Conservation (phyloP, 2,113 vertebrate genomes). For the Tauraco erythrolophus region DNA sequence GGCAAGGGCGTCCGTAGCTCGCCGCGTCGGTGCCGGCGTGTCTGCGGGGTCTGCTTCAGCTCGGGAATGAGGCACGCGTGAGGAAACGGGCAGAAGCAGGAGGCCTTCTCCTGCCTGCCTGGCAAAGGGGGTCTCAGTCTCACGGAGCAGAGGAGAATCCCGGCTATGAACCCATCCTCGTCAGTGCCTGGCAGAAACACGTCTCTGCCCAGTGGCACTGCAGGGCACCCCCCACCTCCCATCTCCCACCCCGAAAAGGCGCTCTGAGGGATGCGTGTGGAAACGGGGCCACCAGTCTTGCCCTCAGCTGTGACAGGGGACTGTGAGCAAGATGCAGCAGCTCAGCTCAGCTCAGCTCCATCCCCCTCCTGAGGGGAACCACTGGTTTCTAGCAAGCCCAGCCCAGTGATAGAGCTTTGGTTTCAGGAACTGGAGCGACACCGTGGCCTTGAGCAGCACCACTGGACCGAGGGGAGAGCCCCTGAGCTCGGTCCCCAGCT, state of each 20-base stretch:
- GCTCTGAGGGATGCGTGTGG: not conserved
- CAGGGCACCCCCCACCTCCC: fast-evolving
- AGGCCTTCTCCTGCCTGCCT: too few relatives aligned
- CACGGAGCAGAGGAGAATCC: too few relatives aligned
- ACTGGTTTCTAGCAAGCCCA: not conserved
- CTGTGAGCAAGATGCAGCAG: not conserved
- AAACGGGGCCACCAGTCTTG: not conserved
- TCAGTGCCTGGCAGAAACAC: too few relatives aligned
- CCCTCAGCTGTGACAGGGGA: not conserved
- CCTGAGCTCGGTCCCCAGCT: not conserved
- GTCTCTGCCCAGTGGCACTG: not conserved
- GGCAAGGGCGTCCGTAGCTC: fast-evolving
- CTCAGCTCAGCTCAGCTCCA: not conserved
- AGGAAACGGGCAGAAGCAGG: not conserved
- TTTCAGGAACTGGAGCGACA: not conserved
- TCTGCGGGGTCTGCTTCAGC: too few relatives aligned
- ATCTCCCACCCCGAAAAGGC: not conserved
- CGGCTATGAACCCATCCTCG: too few relatives aligned
- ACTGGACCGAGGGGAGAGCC: not conserved
- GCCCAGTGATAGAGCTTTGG: not conserved
- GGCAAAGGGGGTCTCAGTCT: too few relatives aligned
- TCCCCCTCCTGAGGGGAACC: not conserved
- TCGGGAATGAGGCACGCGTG: not conserved
- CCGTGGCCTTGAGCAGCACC: not conserved
- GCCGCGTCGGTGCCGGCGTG: too few relatives aligned